These are phyloP conservation scores for Scelioninae gen. 2 DNA, from an alignment of 2,888 invertebrate genomes.

Conservation along the genomic window DNA sequence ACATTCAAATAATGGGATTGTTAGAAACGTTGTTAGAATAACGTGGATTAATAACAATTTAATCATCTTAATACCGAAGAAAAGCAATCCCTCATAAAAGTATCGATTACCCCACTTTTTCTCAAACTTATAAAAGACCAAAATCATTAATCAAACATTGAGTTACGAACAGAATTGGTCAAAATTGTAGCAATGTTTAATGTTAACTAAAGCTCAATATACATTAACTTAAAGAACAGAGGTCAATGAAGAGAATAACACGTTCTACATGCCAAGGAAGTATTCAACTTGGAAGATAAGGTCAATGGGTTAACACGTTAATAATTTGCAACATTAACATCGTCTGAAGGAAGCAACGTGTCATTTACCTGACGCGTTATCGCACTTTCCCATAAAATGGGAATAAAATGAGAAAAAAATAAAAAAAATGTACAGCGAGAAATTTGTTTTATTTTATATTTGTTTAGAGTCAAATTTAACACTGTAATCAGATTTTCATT, in stretches of 20 bases:
- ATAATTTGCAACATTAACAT: slow-evolving; percentile 50
- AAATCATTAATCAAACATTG: slow-evolving; percentile 14
- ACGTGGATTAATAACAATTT: too few relatives aligned
- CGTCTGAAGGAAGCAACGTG: slow-evolving; percentile 40
- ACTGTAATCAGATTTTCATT: too few relatives aligned
- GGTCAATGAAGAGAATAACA: slow-evolving; percentile 54
- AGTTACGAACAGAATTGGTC: neutral
- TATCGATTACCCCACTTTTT: too few relatives aligned
- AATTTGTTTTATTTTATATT: too few relatives aligned
- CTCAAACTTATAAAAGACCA: slow-evolving; percentile 1
- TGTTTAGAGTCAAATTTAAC: too few relatives aligned
- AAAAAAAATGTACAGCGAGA: neutral
- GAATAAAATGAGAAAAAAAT: neutral
- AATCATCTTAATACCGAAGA: too few relatives aligned
- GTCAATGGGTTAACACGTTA: slow-evolving; percentile 64
- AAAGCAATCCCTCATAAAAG: too few relatives aligned
- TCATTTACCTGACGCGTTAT: slow-evolving; percentile 55
- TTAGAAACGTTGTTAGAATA: too few relatives aligned
- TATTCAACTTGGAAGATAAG: slow-evolving; percentile 58
- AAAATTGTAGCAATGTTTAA: slow-evolving; percentile 25
- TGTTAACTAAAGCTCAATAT: slow-evolving; percentile 40
- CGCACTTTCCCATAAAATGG: slow-evolving; percentile 8
- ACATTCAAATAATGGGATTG: too few relatives aligned
- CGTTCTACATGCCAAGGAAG: slow-evolving; percentile 39
- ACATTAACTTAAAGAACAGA: slow-evolving; percentile 54